Evolutionary conservation across 2,797 vertebrate genomes (phyloP), one percentile per base, ranked within the genome.

Genomic region (Simalia tracyae): DNA sequence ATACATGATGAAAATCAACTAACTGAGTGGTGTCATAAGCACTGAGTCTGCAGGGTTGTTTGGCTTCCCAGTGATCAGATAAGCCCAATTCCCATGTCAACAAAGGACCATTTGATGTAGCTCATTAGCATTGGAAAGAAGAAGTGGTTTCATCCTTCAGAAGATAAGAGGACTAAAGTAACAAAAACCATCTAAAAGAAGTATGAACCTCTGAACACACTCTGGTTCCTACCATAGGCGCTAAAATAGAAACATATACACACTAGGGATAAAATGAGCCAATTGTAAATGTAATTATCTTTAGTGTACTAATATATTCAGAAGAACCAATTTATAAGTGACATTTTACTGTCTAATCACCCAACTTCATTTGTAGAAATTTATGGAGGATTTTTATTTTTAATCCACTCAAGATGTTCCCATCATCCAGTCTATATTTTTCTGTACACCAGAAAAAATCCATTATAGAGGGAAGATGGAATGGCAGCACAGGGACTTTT

Each of bases 61-160:
- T 95, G 14, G 12, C 57, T 92, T 93, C 76, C 63, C 90, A 89
- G 91, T 94, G 64, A 94, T 92, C 72, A 94, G 59, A 26, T 63
- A 95, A 87, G 2, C 24, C 24, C 76, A 59, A 92, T 8, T 92
- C 91, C 11, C n/a, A 88, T 63, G 92, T 84, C 92, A 61, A 84
- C 24, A 94, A 91, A 92, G 63, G 14, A 2, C 7, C 31, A 91
- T 95, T 88, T 92, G 93, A 91, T 64, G 17, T 2, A 36, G 61
- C 63, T 93, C 63, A 88, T 92, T 90, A 91, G 88, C 84, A 91
- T 36, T 66, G n/a, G 90, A 93, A 93, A 91, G 90, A 84, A 64
- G 91, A 93, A 87, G 87, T 60, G 64, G 66, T 76, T 87, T 63
- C 84, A 56, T 68, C 63, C 90, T 90, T 64, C 31, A 28, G 72